Evolutionary conservation across 2,113 vertebrate genomes (phyloP).

Genomic region (Myiozetetes cayanensis): DNA sequence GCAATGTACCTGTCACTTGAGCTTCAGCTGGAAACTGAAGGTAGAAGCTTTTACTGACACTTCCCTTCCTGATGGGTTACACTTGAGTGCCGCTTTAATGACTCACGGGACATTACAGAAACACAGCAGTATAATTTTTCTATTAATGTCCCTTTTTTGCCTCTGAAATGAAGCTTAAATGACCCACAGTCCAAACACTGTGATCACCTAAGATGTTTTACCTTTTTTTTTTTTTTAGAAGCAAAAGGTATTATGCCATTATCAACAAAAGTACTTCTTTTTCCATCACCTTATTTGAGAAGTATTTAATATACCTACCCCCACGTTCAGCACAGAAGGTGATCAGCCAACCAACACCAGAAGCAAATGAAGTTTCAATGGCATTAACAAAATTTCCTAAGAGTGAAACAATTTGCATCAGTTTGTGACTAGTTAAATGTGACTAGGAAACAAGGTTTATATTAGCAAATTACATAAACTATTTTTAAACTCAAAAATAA

Average conservation of each 20-base stretch:
- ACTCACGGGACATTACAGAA: background rate
- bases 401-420: constrained; percentile 37
- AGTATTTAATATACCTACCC: constrained; percentile 76
- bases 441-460: background rate
- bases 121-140: background rate
- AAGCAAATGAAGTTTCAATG: constrained; percentile 86
- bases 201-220: background rate
- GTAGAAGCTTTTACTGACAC: background rate
- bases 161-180: background rate
- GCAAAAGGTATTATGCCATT: background rate
- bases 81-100: background rate
- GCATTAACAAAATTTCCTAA: constrained; percentile 90
- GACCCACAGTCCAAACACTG: background rate
- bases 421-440: background rate
- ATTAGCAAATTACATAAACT: background rate
- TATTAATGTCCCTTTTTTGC: background rate
- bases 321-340: constrained; percentile 88
- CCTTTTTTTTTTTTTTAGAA: background rate
- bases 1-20: background rate
- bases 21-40: background rate
- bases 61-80: background rate
- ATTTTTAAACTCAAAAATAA: background rate
- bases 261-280: background rate
- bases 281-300: background rate
- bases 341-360: constrained; percentile 89